phyloP scores from a whole-genome alignment of 2,888 invertebrate genomes.

The Teleiodes luculella region DNA sequence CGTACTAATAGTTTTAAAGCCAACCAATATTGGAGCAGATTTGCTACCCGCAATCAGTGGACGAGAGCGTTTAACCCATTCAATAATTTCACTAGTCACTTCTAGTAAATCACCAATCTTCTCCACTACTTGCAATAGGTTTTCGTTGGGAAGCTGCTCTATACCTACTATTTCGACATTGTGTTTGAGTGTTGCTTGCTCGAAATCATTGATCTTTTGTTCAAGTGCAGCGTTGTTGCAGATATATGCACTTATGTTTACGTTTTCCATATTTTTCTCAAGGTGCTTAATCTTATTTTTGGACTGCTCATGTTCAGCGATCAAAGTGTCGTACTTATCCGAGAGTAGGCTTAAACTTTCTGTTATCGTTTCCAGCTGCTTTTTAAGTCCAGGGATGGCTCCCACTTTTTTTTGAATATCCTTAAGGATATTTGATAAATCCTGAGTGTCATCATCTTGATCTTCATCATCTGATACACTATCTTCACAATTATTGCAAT shows the following conservation, averaged over 20 bases:
- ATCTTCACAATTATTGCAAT: slow-evolving; percentile 22
- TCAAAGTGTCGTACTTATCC: background rate
- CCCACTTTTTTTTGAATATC: background rate
- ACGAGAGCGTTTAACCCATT: background rate
- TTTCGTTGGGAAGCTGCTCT: slow-evolving; percentile 14
- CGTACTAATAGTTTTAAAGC: slow-evolving; percentile 2
- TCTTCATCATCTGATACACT: slow-evolving; percentile 14
- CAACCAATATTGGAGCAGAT: background rate
- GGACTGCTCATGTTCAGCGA: background rate
- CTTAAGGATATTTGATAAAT: background rate
- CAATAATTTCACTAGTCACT: background rate
- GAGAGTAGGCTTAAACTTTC: background rate
- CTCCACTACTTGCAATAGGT: slow-evolving; percentile 6
- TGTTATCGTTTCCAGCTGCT: background rate
- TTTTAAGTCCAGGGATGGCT: background rate
- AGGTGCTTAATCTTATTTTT: background rate
- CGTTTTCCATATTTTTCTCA: background rate
- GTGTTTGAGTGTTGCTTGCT: slow-evolving; percentile 11
- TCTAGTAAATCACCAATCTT: slow-evolving; percentile 5
- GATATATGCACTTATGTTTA: background rate
- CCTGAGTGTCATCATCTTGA: background rate
- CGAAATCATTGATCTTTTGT: slow-evolving; percentile 6
- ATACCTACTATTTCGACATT: slow-evolving; percentile 17
- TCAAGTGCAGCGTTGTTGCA: background rate
- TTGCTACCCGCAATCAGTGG: background rate